phyloP scores from a whole-genome alignment of 2,113 vertebrate species.

The Dolichallabes microphthalmus region DNA sequence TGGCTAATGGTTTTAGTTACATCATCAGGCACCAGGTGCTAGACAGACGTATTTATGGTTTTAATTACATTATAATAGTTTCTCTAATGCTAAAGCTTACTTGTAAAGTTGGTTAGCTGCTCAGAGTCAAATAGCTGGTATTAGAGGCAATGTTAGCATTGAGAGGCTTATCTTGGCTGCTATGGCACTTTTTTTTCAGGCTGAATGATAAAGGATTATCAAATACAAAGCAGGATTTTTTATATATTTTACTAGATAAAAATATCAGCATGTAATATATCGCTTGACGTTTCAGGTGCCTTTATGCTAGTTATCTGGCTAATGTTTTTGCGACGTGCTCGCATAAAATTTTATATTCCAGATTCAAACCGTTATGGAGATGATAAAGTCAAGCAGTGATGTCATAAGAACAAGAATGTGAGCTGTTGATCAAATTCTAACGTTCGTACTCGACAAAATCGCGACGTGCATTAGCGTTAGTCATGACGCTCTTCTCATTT shows the following conservation, averaged over 20 bases:
- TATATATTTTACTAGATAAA: constrained; percentile 3
- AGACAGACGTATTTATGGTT: not conserved
- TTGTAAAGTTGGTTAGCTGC: not conserved
- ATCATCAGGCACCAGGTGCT: not conserved
- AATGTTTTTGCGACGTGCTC: not conserved
- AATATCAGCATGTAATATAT: not conserved
- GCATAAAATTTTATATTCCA: too few relatives aligned
- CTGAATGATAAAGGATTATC: not conserved
- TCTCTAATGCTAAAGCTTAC: not conserved
- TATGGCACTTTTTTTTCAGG: not conserved
- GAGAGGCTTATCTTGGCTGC: not conserved
- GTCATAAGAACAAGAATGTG: not conserved
- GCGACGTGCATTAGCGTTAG: too few relatives aligned
- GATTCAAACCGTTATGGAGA: too few relatives aligned
- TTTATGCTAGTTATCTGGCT: not conserved
- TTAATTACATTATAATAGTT: not conserved
- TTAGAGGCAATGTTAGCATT: not conserved
- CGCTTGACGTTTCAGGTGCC: not conserved
- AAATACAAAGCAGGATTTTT: constrained; percentile 5
- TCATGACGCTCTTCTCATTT: not conserved
- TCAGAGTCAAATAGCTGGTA: not conserved
- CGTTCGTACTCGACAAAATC: not conserved
- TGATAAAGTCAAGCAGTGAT: not conserved
- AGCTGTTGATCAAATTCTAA: not conserved
- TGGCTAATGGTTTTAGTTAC: not conserved